Evolutionary conservation across 2,888 invertebrate genomes (phyloP).

Genomic region (Beris chalybata): DNA sequence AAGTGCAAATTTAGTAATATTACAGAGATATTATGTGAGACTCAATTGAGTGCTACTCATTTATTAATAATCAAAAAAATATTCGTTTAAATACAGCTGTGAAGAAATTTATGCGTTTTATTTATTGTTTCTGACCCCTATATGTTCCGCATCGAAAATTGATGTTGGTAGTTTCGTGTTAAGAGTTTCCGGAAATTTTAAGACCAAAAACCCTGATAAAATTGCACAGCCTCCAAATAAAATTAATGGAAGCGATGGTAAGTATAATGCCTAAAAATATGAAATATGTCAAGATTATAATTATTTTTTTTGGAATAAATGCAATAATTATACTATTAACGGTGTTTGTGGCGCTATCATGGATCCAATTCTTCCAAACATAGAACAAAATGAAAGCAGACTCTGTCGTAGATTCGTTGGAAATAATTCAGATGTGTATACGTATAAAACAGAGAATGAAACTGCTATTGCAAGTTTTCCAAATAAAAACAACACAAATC

Average conservation of each 20-base stretch:
- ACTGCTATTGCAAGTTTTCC: slow-evolving; percentile 69
- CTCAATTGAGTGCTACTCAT: not conserved
- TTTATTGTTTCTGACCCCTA: slow-evolving; percentile 47
- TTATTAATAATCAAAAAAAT: not conserved
- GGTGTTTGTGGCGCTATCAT: slow-evolving; percentile 72
- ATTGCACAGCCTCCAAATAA: slow-evolving; percentile 63
- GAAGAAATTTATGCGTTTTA: not conserved
- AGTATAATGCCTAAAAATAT: slow-evolving; percentile 9
- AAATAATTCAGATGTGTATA: slow-evolving; percentile 72
- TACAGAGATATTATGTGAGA: slow-evolving; percentile 1
- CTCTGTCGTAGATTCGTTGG: slow-evolving; percentile 69
- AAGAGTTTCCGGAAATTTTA: slow-evolving; percentile 67
- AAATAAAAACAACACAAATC: slow-evolving; percentile 58
- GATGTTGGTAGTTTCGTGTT: slow-evolving; percentile 64
- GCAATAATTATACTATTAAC: slow-evolving; percentile 54
- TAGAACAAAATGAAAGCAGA: slow-evolving; percentile 68
- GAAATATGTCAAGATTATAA: not conserved
- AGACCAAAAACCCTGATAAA: slow-evolving; percentile 60
- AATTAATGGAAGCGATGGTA: slow-evolving; percentile 57
- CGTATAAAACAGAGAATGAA: slow-evolving; percentile 68
- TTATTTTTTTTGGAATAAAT: not conserved
- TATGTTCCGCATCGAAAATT: slow-evolving; percentile 62
- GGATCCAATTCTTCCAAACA: slow-evolving; percentile 70
- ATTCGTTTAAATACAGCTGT: not conserved
- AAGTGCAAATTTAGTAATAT: not conserved